Conservation (phyloP, 2,888 invertebrate species). For the Polietes domitor region DNA sequence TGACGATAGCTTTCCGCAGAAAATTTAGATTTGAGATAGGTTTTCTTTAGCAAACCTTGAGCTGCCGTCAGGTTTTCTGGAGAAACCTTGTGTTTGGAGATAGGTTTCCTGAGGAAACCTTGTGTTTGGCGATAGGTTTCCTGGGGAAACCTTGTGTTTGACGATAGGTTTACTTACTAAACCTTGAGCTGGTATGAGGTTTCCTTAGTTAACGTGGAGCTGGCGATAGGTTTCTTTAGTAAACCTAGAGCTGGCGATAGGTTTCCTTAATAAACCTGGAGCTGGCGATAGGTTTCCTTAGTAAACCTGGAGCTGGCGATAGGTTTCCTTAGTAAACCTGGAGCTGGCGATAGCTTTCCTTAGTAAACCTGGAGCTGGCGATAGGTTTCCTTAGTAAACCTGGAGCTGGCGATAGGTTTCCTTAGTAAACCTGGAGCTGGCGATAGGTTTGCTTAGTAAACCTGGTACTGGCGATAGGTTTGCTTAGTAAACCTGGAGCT, state of each 20-base stretch:
- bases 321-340: neutral
- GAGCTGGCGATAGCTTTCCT: neutral
- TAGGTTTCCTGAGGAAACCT: neutral
- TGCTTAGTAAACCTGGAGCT: neutral
- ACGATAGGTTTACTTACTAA: neutral
- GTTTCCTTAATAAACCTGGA: neutral
- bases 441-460: too few relatives aligned
- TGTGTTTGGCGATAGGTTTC: neutral
- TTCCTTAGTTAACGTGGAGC: neutral
- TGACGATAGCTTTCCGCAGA: neutral
- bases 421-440: neutral
- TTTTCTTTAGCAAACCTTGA: neutral
- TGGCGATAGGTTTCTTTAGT: neutral
- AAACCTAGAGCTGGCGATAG: neutral
- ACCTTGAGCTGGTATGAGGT: neutral
- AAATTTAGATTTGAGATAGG: neutral
- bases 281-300: neutral
- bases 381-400: neutral
- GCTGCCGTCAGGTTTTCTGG: neutral
- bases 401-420: neutral
- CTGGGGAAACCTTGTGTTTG: neutral
- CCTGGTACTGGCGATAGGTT: too few relatives aligned
- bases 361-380: neutral
- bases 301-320: neutral
- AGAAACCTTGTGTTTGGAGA: neutral